Evolutionary conservation across 2,797 vertebrate species (phyloP).

Genomic region (Momotus momota): DNA sequence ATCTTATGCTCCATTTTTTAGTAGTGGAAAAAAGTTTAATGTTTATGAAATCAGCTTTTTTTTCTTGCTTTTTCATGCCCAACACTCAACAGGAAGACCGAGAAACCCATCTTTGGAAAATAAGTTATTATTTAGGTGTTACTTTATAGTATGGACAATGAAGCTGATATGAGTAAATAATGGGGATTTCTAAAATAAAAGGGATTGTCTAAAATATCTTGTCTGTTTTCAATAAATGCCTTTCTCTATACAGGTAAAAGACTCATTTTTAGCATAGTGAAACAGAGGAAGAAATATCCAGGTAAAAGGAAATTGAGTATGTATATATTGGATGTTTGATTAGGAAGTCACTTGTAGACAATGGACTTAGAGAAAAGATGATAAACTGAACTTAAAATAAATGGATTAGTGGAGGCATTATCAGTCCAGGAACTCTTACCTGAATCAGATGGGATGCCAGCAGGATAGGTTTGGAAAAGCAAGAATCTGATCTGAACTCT

Average conservation of each 20-base stretch:
- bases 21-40: not conserved
- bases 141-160: not conserved
- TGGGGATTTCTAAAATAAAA: not conserved
- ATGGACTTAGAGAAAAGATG: not conserved
- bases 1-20: slow-evolving; percentile 8
- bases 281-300: not conserved
- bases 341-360: not conserved
- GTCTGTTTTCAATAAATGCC: slow-evolving; percentile 15
- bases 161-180: not conserved
- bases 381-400: not conserved
- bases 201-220: not conserved
- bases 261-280: slow-evolving; percentile 4
- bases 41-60: slow-evolving; percentile 33
- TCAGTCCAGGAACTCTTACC: not conserved
- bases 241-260: not conserved
- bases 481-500: not conserved
- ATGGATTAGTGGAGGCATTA: not conserved
- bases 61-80: not conserved
- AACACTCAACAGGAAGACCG: slow-evolving; percentile 13
- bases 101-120: not conserved
- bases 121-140: slow-evolving; percentile 49
- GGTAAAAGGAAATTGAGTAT: not conserved
- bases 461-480: not conserved
- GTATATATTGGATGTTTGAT: not conserved
- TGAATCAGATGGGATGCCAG: not conserved